Evolutionary conservation across 2,113 vertebrate genomes (phyloP), one percentile per base, ranked within the genome.

Genomic region (Orientallactaga bullata): DNA sequence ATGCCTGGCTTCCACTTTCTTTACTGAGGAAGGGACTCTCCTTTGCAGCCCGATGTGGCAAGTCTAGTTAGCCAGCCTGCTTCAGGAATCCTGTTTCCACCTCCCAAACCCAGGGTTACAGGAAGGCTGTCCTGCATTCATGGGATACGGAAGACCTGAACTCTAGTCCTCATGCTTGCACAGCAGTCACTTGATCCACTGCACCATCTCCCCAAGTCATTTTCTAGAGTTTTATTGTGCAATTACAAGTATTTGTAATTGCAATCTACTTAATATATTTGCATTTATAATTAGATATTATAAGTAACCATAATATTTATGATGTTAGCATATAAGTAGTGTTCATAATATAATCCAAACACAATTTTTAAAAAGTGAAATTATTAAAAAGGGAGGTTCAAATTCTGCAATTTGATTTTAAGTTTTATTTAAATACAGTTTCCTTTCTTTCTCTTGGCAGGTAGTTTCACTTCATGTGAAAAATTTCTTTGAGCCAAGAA

Each of bases 361-460:
- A 73, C 37, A 60, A 20, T 85, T 55, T 55, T 47, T 47, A 47
- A 47, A 47, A 47, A 8, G 42, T 47, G 42, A 47, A 47, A 35
- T 20, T 47, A 26, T 42, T 66, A 61, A 37, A 96, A 90, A 83
- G 3, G 51, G 55, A 86, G 35, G 86, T 42, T 66, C 28, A 79
- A 88, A 95, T 95, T 81, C 23, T 94, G 23, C 5, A 77, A 66
- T n/a, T 89, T 85, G 18, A 2, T 65, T 88, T 82, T 65, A 90
- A 92, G 42, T 68, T 83, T 88, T 86, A 73, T 92, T 89, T 82
- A 88, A 73, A 63, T 47, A 12, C 3, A 73, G 21, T 72, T 89
- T 97, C 42, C 76, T 4, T 72, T 88, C 55, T 93, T n/a, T 37
- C 11, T 74, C 60, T 85, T 85, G 39, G n/a, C 30, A 94, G 28